Percentiles rank a stretch among this genome's conserved stretches.
These are phyloP conservation scores for Anoura caudifer DNA, from an alignment of 2,113 vertebrate genomes.

Conservation along the genomic window DNA sequence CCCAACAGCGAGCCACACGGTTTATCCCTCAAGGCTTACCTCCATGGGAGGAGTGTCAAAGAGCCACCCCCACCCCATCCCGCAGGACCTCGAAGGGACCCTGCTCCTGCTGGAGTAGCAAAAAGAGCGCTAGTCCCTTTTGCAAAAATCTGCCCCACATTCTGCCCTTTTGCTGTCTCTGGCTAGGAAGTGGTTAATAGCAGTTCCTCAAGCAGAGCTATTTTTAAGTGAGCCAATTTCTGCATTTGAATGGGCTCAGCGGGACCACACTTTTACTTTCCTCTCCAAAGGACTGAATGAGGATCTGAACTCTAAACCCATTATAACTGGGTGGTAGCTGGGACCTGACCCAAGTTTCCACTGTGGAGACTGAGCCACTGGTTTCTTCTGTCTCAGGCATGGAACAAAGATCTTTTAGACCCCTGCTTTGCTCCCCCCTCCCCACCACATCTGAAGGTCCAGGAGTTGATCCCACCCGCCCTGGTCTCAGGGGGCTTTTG, in stretches of 20 bases:
- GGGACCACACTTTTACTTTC: neutral
- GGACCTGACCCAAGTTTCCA: neutral
- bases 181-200: neutral
- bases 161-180: neutral
- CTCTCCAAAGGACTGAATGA: neutral
- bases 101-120: neutral
- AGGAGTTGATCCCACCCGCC: neutral
- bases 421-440: neutral
- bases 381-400: neutral
- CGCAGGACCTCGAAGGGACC: neutral
- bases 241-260: neutral
- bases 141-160: accelerated
- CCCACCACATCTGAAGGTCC: neutral
- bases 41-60: too few species aligned
- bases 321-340: neutral
- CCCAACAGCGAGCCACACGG: neutral
- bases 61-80: neutral
- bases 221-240: neutral
- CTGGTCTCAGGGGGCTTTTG: neutral
- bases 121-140: neutral
- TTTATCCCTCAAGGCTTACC: neutral
- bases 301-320: neutral
- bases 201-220: neutral
- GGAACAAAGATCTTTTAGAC: neutral
- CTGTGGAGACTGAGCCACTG: neutral